Evolutionary conservation across 2,797 vertebrate species (phyloP).

Genomic region (Eidolon dupreanum): DNA sequence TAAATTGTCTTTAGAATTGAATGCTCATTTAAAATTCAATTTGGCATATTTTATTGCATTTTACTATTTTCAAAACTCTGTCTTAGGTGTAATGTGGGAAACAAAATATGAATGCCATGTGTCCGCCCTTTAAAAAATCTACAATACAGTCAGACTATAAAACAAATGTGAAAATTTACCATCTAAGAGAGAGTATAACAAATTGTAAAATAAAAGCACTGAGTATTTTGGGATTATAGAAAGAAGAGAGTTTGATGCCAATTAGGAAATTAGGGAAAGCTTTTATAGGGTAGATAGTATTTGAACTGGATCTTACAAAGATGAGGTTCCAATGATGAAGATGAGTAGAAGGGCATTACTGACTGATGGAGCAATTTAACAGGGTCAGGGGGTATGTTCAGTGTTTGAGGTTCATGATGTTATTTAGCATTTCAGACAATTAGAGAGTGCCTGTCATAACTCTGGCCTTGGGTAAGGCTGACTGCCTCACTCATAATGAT

Average conservation of each 20-base stretch:
- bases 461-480: not conserved
- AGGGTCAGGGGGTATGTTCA: not conserved
- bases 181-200: not conserved
- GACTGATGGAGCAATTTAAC: not conserved
- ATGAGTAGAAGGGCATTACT: not conserved
- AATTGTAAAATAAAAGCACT: not conserved
- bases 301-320: slow-evolving; percentile 5
- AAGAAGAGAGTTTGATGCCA: not conserved
- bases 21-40: not conserved
- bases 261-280: not conserved
- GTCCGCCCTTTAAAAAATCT: not conserved
- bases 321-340: not conserved
- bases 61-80: not conserved
- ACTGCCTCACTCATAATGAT: not conserved
- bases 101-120: not conserved
- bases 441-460: not conserved
- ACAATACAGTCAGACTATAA: not conserved
- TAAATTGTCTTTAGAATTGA: slow-evolving; percentile 34
- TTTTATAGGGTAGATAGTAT: not conserved
- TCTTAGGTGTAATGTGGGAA: not conserved
- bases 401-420: not conserved
- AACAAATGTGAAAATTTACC: not conserved
- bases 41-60: not conserved
- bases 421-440: not conserved
- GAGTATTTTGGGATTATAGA: not conserved